phyloP scores from a whole-genome alignment of 1,140 invertebrate species.

The Helicoverpa zea region DNA sequence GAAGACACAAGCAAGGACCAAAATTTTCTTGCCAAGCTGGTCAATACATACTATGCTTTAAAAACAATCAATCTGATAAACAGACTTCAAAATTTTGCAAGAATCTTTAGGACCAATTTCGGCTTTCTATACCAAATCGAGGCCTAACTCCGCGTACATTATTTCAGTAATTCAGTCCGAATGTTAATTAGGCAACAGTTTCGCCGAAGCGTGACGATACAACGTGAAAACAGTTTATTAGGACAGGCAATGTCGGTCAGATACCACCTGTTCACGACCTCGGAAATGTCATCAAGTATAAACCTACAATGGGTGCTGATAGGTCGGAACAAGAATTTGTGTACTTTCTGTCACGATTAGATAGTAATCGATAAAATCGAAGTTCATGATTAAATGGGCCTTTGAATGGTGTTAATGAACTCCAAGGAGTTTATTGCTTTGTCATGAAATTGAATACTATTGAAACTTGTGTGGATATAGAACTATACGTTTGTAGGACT shows the following conservation, averaged over 20 bases:
- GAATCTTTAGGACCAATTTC: neutral
- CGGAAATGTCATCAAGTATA: conserved; percentile 28
- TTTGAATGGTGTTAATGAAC: neutral
- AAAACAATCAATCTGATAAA: neutral
- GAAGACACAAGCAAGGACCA: neutral
- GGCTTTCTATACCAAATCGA: conserved; percentile 5
- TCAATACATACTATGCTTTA: neutral
- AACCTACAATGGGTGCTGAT: neutral
- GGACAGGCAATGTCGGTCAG: conserved; percentile 52
- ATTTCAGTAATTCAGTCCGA: conserved; percentile 21
- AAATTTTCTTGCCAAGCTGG: neutral
- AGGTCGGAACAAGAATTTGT: neutral
- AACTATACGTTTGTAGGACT: too few species aligned
- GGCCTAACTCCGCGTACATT: neutral
- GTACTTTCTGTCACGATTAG: neutral
- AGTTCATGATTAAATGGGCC: neutral
- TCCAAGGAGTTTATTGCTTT: neutral
- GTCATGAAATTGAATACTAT: neutral
- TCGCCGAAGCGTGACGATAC: conserved; percentile 48
- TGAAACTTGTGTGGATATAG: neutral
- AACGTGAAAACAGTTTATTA: conserved; percentile 56
- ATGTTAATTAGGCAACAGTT: conserved; percentile 49
- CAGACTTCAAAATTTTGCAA: neutral
- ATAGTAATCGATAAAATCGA: neutral
- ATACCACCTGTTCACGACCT: conserved; percentile 37